Evolutionary conservation across 1,140 invertebrate species (phyloP).

Genomic region (Pissodes strobi): DNA sequence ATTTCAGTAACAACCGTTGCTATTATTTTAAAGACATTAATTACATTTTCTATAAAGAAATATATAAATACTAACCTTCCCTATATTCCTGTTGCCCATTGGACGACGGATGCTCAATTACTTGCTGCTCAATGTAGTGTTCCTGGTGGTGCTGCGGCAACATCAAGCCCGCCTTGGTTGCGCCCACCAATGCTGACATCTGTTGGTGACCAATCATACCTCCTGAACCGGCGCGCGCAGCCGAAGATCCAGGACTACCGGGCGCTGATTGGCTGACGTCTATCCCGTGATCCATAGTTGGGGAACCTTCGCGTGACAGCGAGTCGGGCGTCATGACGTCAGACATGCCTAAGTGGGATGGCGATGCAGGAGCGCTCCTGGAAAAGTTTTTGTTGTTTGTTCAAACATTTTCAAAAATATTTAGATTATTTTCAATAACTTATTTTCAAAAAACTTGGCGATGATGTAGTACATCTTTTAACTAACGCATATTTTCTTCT

Average conservation of each 20-base stretch:
- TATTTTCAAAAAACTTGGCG: too few species aligned
- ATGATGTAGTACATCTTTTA: too few species aligned
- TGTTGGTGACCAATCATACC: constrained; percentile 56
- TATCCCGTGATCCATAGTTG: constrained; percentile 68
- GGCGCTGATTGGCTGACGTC: constrained; percentile 72
- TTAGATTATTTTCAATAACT: too few species aligned
- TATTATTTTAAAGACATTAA: too few species aligned
- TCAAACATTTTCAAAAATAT: too few species aligned
- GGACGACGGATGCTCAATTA: constrained; percentile 34
- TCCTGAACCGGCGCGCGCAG: constrained; percentile 46
- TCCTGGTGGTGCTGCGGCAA: constrained; percentile 47
- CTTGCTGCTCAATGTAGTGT: constrained; percentile 28
- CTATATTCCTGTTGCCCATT: constrained; percentile 54
- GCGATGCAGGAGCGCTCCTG: constrained; percentile 91
- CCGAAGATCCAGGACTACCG: constrained; percentile 63
- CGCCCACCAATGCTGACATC: constrained; percentile 56
- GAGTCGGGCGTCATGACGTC: constrained; percentile 88
- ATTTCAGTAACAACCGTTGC: too few species aligned
- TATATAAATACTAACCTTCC: constrained; percentile 51
- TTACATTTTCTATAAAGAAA: too few species aligned
- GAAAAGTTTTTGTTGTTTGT: too few species aligned
- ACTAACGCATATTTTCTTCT: too few species aligned
- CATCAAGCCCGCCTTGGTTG: constrained; percentile 55
- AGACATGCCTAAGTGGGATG: constrained; percentile 83
- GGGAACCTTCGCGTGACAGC: constrained; percentile 82